Evolutionary conservation across 2,888 invertebrate species (phyloP), one percentile per base, ranked within the genome.

Genomic region (Eudasyphora cyanicolor): DNA sequence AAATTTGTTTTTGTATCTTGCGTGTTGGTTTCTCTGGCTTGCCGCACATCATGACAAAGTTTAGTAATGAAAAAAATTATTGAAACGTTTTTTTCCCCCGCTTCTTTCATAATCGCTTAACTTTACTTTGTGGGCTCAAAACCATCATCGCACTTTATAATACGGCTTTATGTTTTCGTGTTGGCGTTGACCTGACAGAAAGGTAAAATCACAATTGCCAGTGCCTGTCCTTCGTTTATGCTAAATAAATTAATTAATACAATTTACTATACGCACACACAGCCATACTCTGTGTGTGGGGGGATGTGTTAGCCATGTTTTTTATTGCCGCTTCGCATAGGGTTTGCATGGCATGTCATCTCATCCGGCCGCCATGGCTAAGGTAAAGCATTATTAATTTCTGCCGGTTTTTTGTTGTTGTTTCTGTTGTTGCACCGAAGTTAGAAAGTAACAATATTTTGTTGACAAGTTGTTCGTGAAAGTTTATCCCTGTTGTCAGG

Each of bases 11-110:
- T n/a, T n/a, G n/a, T n/a, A n/a, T n/a, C n/a, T n/a, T n/a, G n/a
- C n/a, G n/a, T n/a, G n/a, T n/a, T n/a, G n/a, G n/a, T n/a, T n/a
- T n/a, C n/a, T n/a, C n/a, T n/a, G n/a, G n/a, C n/a, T n/a, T n/a
- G n/a, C n/a, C n/a, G n/a, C n/a, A 19, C 17, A 17, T 8, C 10
- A 76, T 12, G 21, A 76, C 24, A 75, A 79, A 79, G n/a, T 80
- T 80, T 75, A 60, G 51, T 51, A 70, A 79, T 75, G 10, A 6
- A 75, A 79, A 75, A 70, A 70, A 60, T 60, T 27, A 60, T 79
- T 54, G 49, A 51, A 51, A 51, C 51, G 51, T 51, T 51, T 51
- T n/a, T n/a, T n/a, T n/a, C n/a, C n/a, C n/a, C n/a, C n/a, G n/a
- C n/a, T n/a, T 19, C 10, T 19, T 70, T 62, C 67, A 49, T 74